Conservation (phyloP, 2,888 invertebrate species). For the Lissocephala sabroskyi region DNA sequence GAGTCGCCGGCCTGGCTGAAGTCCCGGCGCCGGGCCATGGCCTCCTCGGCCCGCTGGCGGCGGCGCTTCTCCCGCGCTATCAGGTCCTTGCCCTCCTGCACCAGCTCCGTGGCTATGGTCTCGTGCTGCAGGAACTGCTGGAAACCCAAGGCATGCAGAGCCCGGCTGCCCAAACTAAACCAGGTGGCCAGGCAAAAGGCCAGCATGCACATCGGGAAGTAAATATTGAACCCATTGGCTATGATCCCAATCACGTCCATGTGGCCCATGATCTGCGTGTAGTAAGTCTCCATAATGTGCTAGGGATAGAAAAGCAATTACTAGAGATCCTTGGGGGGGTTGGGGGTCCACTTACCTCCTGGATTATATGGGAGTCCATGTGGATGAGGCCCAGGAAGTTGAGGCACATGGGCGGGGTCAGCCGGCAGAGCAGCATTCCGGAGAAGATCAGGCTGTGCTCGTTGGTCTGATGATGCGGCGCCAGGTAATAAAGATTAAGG, state of each 20-base stretch:
- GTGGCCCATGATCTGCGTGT: slow-evolving; percentile 99
- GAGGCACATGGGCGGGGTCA: slow-evolving; percentile 98
- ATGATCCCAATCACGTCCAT: slow-evolving; percentile 98
- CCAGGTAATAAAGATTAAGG: slow-evolving; percentile 96
- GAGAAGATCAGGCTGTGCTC: slow-evolving; percentile 98
- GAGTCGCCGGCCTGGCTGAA: slow-evolving; percentile 33
- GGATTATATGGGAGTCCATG: slow-evolving; percentile 96
- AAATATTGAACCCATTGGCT: slow-evolving; percentile 98
- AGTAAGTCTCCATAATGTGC: slow-evolving; percentile 89
- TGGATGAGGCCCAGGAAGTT: slow-evolving; percentile 98
- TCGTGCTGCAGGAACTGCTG: slow-evolving; percentile 98
- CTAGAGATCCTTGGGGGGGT: no score
- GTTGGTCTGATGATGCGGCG: slow-evolving; percentile 98
- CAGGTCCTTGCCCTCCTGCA: slow-evolving; percentile 94
- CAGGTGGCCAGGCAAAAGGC: slow-evolving; percentile 94
- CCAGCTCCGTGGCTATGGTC: slow-evolving; percentile 91
- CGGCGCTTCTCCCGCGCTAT: slow-evolving; percentile 90
- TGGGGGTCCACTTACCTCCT: slow-evolving; percentile 73
- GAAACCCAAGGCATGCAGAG: slow-evolving; percentile 92
- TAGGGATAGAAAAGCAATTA: no score
- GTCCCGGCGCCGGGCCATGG: slow-evolving; percentile 78
- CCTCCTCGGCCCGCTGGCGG: slow-evolving; percentile 86
- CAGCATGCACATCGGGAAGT: slow-evolving; percentile 98
- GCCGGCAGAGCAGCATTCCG: slow-evolving; percentile 97
- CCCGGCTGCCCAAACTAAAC: slow-evolving; percentile 91